Evolutionary conservation across 2,113 vertebrate species (phyloP).

Genomic region (Bucco capensis): DNA sequence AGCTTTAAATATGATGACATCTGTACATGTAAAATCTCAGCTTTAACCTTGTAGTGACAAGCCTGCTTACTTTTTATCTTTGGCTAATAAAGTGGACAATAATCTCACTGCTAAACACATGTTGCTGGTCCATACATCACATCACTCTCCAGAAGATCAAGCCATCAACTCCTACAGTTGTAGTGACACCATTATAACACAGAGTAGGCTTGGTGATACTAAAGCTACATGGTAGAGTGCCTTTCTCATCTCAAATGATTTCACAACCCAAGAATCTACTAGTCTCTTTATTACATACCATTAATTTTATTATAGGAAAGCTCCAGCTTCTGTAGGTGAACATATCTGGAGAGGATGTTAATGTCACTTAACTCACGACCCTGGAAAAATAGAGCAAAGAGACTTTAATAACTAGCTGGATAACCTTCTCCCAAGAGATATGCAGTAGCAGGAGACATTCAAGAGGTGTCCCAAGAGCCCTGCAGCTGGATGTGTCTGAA

Average conservation of each 20-base stretch:
- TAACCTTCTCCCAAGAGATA: not conserved
- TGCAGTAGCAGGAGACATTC: not conserved
- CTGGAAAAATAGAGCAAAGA: conserved; percentile 69
- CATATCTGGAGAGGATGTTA: conserved; percentile 78
- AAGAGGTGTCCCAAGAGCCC: not conserved
- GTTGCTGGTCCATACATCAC: not conserved
- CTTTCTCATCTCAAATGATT: not conserved
- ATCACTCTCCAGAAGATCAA: not conserved
- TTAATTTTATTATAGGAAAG: conserved; percentile 87
- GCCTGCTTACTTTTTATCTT: not conserved
- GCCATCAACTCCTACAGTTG: too few relatives aligned
- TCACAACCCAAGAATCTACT: not conserved
- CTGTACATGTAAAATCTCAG: not conserved
- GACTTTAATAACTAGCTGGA: not conserved
- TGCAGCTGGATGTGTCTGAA: not conserved
- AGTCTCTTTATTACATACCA: conserved; percentile 72
- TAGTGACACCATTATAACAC: not conserved
- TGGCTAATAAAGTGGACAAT: not conserved
- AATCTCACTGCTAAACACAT: not conserved
- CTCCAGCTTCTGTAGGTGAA: conserved; percentile 88
- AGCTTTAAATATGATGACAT: not conserved
- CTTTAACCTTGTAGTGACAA: not conserved
- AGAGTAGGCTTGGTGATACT: not conserved
- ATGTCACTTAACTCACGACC: conserved; percentile 74
- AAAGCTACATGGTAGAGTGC: not conserved